A percentile compares a stretch with the other conserved stretches of the same genome.
phyloP scores from a whole-genome alignment of 2,888 invertebrate species.

The Lymantria dispar region DNA sequence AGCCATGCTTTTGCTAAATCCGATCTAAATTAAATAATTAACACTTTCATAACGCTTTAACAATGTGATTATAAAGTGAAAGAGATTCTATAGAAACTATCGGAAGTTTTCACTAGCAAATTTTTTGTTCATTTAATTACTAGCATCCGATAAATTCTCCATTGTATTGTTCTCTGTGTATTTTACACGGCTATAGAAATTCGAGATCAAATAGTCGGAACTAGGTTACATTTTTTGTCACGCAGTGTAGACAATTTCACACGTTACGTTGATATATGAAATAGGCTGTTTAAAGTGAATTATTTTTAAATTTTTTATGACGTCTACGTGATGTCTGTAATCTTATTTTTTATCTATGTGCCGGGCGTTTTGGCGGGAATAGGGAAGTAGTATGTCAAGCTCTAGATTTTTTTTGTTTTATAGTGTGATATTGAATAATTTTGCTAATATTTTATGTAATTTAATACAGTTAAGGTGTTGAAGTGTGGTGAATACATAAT shows the following conservation, averaged over 20 bases:
- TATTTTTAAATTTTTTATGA: too few species aligned
- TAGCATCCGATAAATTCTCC: constrained; percentile 12
- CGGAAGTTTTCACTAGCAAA: constrained; percentile 26
- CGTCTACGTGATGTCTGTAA: too few species aligned
- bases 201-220: constrained; percentile 15
- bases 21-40: background rate
- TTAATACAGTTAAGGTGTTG: too few species aligned
- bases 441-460: too few species aligned
- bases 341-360: too few species aligned
- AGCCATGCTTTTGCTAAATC: background rate
- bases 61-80: constrained; percentile 5
- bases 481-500: too few species aligned
- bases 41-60: background rate
- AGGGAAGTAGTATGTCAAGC: too few species aligned
- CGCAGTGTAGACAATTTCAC: background rate
- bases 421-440: too few species aligned
- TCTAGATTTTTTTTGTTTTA: too few species aligned
- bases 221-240: constrained; percentile 14
- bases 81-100: constrained; percentile 14
- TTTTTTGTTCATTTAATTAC: constrained; percentile 19
- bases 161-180: constrained; percentile 27
- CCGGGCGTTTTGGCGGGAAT: too few species aligned
- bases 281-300: too few species aligned
- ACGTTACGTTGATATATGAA: too few species aligned
- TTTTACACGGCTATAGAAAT: constrained; percentile 9